Base-by-base conservation (phyloP, 2,797 vertebrate species). In the Bradypus variegatus region DNA sequence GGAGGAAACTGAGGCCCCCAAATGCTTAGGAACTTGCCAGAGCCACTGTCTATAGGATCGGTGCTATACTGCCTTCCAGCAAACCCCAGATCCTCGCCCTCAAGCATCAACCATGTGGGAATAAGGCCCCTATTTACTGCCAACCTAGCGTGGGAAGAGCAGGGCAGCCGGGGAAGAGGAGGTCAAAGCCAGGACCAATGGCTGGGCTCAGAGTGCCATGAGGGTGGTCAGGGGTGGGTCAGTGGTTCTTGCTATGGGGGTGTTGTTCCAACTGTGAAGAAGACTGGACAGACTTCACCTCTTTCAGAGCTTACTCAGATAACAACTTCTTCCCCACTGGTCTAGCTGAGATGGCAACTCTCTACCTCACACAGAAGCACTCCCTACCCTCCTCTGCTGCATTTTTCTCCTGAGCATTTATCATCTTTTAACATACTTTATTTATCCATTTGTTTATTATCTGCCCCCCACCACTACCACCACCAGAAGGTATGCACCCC, bases 291-390 rank as follows among this genome's bases (percentile, higher is more conserved):
- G 76, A 72, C 2, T 33, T 70, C 77, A 25, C 31, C 7, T 36
- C 78, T 53, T 85, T 55, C 16, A 45, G 45, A 55, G 33, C 8
- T 65, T 48, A 25, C 55, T 41, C 73, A 29, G 25, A 36, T 9
- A 36, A 29, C 36, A 64, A 13, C 60, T 55, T 82, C 69, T 45
- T 58, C 31, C 23, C 33, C 11, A 33, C 41, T 10, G 23, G 21
- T 33, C 19, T 7, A 25, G 29, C 31, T 80, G 58, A 85, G 53
- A 83, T 23, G 3, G 36, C 9, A 50, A 27, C 36, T 41, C 67
- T 31, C 6, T 45, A 18, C 50, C 29, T 50, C 7, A 7, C 13
- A 33, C 67, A 9, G 19, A 2, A 0, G 0, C 0, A 1, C 14
- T 78, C 55, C 89, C 79, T 45, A 5, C 18, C n/a, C 4, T 27